Base-by-base conservation (phyloP, 1,140 invertebrate genomes). In the Drosophila ogumai region DNA sequence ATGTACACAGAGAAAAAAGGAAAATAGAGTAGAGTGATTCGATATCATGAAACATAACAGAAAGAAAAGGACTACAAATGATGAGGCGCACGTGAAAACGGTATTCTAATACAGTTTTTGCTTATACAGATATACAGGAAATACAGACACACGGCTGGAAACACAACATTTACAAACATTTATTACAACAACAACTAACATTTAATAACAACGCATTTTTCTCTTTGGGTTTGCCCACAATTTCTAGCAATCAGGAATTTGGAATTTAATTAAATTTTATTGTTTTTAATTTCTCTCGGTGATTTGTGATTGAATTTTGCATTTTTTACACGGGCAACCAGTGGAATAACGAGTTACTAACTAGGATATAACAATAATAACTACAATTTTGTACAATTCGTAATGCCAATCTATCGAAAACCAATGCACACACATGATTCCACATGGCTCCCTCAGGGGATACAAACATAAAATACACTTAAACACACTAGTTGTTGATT, bases 111-210 rank as follows among this genome's bases (percentile, higher is more conserved):
- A 57, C 61, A 76, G 36, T 25, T 60, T 50, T 60, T 50, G 36
- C 22, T 66, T 66, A 36, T 36, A 63, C 57, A 28, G 25, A 65
- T 68, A 32, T 57, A 81, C 69, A 49, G 68, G 52, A 56, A 50
- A 69, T 61, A 15, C 55, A 15, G 43, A 81, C 72, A 77, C 64
- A 88, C 72, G 65, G 58, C 65, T 75, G 85, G 80, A 64, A 60
- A 80, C 60, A 90, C 80, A 90, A 90, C 85, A 85, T 57, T 61
- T 79, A 90, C 81, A 90, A 81, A 86, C 82, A 86, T 69, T 81
- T 54, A 85, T 75, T 75, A 90, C 85, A 90, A 90, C 85, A 90
- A 90, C 85, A 90, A 90, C 86, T 79, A 90, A 90, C 85, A 90
- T 71, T 82, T 55, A 79, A 56, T 71, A 81, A 81, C 72, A 81